These are phyloP conservation scores for Mythimna albipuncta DNA, from an alignment of 2,888 invertebrate genomes.

Conservation along the genomic window DNA sequence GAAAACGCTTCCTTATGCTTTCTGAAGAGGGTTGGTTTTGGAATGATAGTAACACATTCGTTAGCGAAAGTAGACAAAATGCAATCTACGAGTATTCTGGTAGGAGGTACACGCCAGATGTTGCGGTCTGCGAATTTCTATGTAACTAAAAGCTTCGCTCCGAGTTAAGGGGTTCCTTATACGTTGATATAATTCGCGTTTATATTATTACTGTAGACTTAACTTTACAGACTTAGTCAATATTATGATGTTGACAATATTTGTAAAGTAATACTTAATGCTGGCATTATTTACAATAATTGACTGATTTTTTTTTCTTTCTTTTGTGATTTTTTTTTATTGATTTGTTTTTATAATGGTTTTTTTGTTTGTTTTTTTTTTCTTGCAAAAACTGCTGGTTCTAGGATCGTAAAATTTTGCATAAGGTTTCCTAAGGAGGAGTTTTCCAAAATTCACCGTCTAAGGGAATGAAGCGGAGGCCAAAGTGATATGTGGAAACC, in stretches of 20 bases:
- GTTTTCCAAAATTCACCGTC: no score
- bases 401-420: no score
- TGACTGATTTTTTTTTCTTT: no score
- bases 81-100: conserved; percentile 84
- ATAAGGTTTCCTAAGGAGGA: no score
- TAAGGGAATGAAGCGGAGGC: no score
- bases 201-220: conserved; percentile 41
- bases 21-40: conserved; percentile 61
- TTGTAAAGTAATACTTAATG: no score
- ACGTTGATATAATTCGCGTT: conserved; percentile 58
- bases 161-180: conserved; percentile 76
- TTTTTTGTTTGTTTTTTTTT: no score
- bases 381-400: no score
- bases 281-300: no score
- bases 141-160: conserved; percentile 85
- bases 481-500: no score
- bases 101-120: conserved; percentile 85
- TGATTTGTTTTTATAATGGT: no score
- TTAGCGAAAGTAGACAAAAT: conserved; percentile 80
- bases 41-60: conserved; percentile 48
- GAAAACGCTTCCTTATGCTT: conserved; percentile 65
- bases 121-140: conserved; percentile 87
- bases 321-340: no score
- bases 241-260: neutral
- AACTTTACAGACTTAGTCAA: neutral